phyloP scores from a whole-genome alignment of 2,113 vertebrate species.

The Mustelus asterias region DNA sequence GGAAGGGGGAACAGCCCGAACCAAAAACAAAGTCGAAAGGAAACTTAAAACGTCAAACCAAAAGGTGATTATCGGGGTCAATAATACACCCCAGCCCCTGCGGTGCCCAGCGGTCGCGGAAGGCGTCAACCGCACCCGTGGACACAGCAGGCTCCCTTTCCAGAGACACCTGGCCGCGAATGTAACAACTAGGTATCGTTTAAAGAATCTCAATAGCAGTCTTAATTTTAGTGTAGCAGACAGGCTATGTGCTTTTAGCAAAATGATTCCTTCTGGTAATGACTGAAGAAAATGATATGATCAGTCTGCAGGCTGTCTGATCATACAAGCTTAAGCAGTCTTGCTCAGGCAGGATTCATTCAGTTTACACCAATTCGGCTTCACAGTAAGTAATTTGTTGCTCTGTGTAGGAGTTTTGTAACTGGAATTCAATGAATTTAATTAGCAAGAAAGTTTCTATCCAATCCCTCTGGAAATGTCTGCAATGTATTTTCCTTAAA shows the following conservation, averaged over 20 bases:
- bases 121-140: no score
- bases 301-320: neutral
- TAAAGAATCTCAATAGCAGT: neutral
- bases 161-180: no score
- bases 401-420: neutral
- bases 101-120: no score
- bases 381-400: neutral
- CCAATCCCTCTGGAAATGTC: neutral
- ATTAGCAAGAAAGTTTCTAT: neutral
- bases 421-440: neutral
- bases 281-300: neutral
- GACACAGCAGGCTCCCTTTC: no score
- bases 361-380: neutral
- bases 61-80: no score
- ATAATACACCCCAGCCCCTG: no score
- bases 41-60: no score
- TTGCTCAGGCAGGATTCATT: neutral
- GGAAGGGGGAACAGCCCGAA: no score
- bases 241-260: neutral
- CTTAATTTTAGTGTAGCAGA: constrained; percentile 18
- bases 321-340: neutral
- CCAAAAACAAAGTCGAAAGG: no score
- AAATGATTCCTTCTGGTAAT: neutral
- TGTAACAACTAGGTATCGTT: no score
- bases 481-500: neutral